Evolutionary conservation across 1,140 invertebrate genomes (phyloP), one percentile per base, ranked within the genome.

Genomic region (Drosophila nigromelanica): DNA sequence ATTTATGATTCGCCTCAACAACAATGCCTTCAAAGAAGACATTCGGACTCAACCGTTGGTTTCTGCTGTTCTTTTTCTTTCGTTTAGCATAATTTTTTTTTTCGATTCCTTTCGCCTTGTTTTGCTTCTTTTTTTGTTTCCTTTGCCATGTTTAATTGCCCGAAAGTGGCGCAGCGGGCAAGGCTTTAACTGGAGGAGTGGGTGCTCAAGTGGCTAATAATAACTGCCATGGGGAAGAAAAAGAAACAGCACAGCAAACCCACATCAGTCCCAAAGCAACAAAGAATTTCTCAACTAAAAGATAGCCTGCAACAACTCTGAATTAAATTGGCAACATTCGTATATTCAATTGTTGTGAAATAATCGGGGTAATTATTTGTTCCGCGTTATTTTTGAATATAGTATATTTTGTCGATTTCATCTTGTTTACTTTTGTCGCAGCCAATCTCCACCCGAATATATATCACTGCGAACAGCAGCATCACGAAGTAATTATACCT

Each of bases 131-230:
- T 54, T 50, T 48, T 72, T n/a, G n/a, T n/a, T n/a, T n/a, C n/a
- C 33, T 60, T 60, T 37, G 42, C 63, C 47, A 67, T 59, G 63
- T 73, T 73, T 68, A 73, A 73, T 73, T 73, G 70, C 66, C 55
- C 63, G 63, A 73, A 73, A 73, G 48, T 48, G 60, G 56, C 56
- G 66, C 56, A 45, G 39, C 24, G 37, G 24, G 24, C 45, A 14
- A 33, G 35, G 5, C 11, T 3, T 27, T 12, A 12, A 48, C 1
- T 2, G 56, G 35, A 11, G 54, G 4, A 4, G 39, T 5, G n/a
- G 15, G 18, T 21, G 27, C 51, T 27, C 30, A 50, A 64, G 52
- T 58, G 15, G 35, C 24, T 15, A 63, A 63, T 40, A 63, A 39
- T 62, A 69, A 48, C 48, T 48, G 55, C 15, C 12, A n/a, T 27